Percentiles rank a stretch among this genome's conserved stretches.
Conservation (phyloP, 2,888 invertebrate genomes). For the Biston stratarius region DNA sequence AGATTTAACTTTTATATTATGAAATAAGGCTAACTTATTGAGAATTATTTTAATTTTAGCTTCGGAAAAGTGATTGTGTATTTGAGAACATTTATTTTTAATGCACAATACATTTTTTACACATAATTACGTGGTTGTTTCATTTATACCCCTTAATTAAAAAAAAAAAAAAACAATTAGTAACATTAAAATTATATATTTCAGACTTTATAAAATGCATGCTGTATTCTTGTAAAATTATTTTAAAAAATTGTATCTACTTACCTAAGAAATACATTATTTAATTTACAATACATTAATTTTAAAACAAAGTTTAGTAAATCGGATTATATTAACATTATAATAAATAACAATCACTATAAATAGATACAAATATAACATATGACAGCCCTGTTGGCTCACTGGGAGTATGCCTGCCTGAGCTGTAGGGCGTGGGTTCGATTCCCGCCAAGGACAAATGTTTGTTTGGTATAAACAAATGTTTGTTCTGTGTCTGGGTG, state of each 20-base stretch:
- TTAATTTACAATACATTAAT: too few relatives aligned
- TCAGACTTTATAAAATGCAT: slow-evolving; percentile 36
- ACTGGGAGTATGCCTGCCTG: too few relatives aligned
- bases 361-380: too few relatives aligned
- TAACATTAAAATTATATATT: slow-evolving; percentile 42
- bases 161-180: slow-evolving; percentile 1
- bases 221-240: slow-evolving; percentile 29
- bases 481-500: too few relatives aligned
- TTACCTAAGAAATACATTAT: neutral
- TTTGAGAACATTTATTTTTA: slow-evolving; percentile 62
- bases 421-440: too few relatives aligned
- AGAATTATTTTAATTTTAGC: slow-evolving; percentile 53
- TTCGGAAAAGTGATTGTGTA: slow-evolving; percentile 56
- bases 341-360: too few relatives aligned
- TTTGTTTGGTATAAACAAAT: too few relatives aligned
- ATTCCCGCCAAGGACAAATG: too few relatives aligned
- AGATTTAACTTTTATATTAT: slow-evolving; percentile 50
- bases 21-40: slow-evolving; percentile 63
- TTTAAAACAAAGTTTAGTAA: neutral
- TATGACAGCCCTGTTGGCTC: too few relatives aligned
- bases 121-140: slow-evolving; percentile 49
- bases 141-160: slow-evolving; percentile 8
- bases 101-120: slow-evolving; percentile 75
- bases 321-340: too few relatives aligned
- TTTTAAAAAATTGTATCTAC: neutral